phyloP scores from a whole-genome alignment of 2,113 vertebrate genomes.

The Burhinus bistriatus region DNA sequence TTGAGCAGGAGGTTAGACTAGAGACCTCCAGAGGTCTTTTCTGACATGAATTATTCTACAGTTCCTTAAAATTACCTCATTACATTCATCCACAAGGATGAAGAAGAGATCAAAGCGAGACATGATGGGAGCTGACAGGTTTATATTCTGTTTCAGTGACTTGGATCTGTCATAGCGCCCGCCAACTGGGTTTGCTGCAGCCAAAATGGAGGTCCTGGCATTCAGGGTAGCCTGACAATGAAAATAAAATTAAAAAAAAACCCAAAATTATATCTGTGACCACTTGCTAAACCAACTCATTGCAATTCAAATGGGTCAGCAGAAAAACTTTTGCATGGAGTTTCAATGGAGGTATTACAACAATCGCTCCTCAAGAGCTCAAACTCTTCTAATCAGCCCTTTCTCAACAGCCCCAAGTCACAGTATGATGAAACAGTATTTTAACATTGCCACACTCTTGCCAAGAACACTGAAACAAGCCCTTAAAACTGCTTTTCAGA shows the following conservation, averaged over 20 bases:
- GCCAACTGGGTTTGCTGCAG: conserved; percentile 91
- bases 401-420: not conserved
- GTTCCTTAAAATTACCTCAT: conserved; percentile 82
- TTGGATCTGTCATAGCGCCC: conserved; percentile 96
- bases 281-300: not conserved
- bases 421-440: not conserved
- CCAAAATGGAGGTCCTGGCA: conserved; percentile 96
- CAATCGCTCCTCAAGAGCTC: not conserved
- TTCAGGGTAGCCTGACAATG: conserved; percentile 91
- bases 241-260: not conserved
- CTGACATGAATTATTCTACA: not conserved
- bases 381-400: not conserved
- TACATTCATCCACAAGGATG: conserved; percentile 97
- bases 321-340: not conserved
- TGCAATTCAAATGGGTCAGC: not conserved
- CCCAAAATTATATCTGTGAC: not conserved
- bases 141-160: conserved; percentile 97
- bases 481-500: not conserved
- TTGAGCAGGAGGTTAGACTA: not conserved
- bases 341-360: not conserved
- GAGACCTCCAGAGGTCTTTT: not conserved
- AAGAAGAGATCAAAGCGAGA: conserved; percentile 99
- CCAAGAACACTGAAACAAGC: not conserved
- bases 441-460: not conserved
- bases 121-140: conserved; percentile 95